Percentiles rank a stretch among this genome's conserved stretches.
phyloP scores from a whole-genome alignment of 2,888 invertebrate genomes.

The Rhingia campestris region DNA sequence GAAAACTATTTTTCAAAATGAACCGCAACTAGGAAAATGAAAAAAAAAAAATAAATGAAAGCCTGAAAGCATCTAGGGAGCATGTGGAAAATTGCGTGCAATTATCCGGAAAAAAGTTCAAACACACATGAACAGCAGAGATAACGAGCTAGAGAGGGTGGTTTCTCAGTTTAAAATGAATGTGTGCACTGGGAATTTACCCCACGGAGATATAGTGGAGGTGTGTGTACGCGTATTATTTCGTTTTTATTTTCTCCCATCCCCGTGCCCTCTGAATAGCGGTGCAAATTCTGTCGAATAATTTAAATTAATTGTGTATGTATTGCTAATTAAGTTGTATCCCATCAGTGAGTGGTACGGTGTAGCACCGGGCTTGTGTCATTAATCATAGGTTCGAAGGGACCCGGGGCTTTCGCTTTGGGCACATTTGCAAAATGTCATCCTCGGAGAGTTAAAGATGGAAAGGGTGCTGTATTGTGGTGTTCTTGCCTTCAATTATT shows the following conservation, averaged over 20 bases:
- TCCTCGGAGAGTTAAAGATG: slow-evolving; percentile 1
- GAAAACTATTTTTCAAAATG: slow-evolving; percentile 68
- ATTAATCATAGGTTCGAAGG: slow-evolving; percentile 60
- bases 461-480: slow-evolving; percentile 7
- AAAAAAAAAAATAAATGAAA: no score
- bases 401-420: not conserved
- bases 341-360: slow-evolving; percentile 40
- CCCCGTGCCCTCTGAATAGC: not conserved
- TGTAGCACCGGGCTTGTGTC: slow-evolving; percentile 18
- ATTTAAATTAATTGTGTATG: slow-evolving; percentile 65
- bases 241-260: not conserved
- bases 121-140: slow-evolving; percentile 18
- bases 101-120: slow-evolving; percentile 67
- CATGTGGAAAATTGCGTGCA: slow-evolving; percentile 70
- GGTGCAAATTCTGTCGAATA: slow-evolving; percentile 41
- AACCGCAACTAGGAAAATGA: not conserved
- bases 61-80: slow-evolving; percentile 51
- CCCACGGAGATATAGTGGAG: no score
- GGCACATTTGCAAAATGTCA: slow-evolving; percentile 11
- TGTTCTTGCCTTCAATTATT: slow-evolving; percentile 34
- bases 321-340: slow-evolving; percentile 64
- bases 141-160: slow-evolving; percentile 39
- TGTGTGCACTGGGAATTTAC: slow-evolving; percentile 54
- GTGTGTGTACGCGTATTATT: not conserved
- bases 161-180: slow-evolving; percentile 45